Conservation (phyloP, 1,140 invertebrate species). For the Spodoptera frugiperda region DNA sequence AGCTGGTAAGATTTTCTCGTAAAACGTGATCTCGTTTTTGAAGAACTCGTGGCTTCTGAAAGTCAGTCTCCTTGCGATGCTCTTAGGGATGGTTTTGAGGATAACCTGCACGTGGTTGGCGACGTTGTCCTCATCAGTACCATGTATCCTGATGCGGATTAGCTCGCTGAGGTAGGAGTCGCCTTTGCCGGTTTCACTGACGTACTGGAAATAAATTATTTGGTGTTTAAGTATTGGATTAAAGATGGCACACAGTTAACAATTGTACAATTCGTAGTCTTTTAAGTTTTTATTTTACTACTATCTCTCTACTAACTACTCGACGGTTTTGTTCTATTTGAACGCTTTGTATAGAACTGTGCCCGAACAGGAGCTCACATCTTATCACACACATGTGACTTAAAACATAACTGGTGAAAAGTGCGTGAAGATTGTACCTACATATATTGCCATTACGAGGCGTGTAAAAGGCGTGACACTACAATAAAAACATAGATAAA, state of each 20-base stretch:
- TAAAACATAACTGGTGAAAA: no score
- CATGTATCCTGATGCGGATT: constrained; percentile 86
- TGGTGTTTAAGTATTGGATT: not conserved
- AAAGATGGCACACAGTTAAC: not conserved
- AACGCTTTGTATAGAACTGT: no score
- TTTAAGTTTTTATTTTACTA: no score
- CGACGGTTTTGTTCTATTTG: no score
- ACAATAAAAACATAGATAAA: no score
- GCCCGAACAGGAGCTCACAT: no score
- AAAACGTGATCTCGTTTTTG: constrained; percentile 89
- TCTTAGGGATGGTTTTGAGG: constrained; percentile 89
- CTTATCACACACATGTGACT: no score
- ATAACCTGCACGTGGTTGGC: constrained; percentile 84
- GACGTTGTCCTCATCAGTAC: constrained; percentile 68
- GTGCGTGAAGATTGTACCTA: no score
- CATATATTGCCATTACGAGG: no score
- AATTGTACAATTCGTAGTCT: no score
- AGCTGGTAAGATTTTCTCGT: constrained; percentile 86
- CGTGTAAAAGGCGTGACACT: no score
- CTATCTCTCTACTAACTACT: no score
- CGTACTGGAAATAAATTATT: constrained; percentile 68
- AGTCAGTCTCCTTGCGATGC: constrained; percentile 87
- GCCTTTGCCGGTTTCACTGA: constrained; percentile 86
- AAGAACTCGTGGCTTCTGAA: constrained; percentile 90
- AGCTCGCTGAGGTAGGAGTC: constrained; percentile 89